Evolutionary conservation across 2,888 invertebrate genomes (phyloP).

Genomic region (Oxycera nigricornis): DNA sequence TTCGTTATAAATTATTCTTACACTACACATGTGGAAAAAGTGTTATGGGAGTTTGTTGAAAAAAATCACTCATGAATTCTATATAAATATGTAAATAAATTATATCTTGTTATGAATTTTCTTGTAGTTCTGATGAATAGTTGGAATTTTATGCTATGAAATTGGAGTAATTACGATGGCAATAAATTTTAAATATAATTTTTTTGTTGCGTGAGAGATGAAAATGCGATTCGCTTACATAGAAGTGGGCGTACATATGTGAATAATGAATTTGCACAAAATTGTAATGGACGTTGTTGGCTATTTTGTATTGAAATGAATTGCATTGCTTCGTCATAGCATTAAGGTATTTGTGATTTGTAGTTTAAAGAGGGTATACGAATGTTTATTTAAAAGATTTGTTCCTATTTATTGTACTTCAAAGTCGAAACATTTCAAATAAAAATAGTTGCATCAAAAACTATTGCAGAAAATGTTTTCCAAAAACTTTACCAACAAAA

Average conservation of each 20-base stretch:
- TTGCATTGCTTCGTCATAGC: not conserved
- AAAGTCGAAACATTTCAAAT: too few relatives aligned
- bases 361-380: too few relatives aligned
- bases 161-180: not conserved
- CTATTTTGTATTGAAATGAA: not conserved
- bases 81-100: not conserved
- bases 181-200: not conserved
- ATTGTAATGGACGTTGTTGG: not conserved
- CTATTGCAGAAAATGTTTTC: too few relatives aligned
- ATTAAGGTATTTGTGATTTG: too few relatives aligned
- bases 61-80: not conserved
- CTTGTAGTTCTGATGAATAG: not conserved
- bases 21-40: not conserved
- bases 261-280: not conserved
- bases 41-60: too few relatives aligned
- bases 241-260: not conserved
- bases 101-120: not conserved
- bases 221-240: not conserved
- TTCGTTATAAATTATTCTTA: not conserved
- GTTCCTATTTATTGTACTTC: too few relatives aligned
- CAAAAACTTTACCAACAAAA: too few relatives aligned
- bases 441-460: too few relatives aligned
- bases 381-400: too few relatives aligned
- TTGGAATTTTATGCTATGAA: not conserved
- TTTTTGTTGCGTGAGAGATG: not conserved